These are phyloP conservation scores for Omphaloscelis lunosa DNA, from an alignment of 2,888 invertebrate species.

Conservation along the genomic window DNA sequence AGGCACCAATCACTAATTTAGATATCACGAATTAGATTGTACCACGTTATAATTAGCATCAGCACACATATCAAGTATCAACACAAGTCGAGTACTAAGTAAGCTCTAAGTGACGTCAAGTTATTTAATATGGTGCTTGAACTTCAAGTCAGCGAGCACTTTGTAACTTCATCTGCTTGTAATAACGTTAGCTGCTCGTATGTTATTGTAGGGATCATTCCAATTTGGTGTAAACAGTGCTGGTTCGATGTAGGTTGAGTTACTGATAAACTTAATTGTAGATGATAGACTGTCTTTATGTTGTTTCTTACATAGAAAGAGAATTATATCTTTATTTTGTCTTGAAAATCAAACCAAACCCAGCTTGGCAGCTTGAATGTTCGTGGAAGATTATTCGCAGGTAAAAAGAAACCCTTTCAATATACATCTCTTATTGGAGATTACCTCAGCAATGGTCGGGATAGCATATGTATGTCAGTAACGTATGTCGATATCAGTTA, in stretches of 20 bases:
- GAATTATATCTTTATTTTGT: not conserved
- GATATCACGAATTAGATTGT: too few relatives aligned
- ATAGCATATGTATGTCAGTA: not conserved
- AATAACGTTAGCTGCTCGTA: constrained; percentile 11
- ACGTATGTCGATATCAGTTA: too few relatives aligned
- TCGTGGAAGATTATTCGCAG: not conserved
- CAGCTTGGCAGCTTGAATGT: not conserved
- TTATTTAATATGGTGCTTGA: constrained; percentile 53
- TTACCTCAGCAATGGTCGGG: not conserved
- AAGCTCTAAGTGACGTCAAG: constrained; percentile 47
- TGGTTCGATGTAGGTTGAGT: not conserved
- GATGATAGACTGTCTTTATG: not conserved
- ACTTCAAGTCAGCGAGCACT: constrained; percentile 33
- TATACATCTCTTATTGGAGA: not conserved
- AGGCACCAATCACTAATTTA: too few relatives aligned
- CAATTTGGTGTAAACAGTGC: constrained; percentile 36
- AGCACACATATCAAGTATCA: constrained; percentile 6
- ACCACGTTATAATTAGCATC: not conserved
- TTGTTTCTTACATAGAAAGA: not conserved
- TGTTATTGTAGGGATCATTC: constrained; percentile 30
- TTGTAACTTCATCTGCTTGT: constrained; percentile 42
- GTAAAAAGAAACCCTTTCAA: not conserved
- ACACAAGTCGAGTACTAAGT: constrained; percentile 34
- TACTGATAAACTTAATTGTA: constrained; percentile 8
- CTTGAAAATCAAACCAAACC: not conserved